Percentiles rank a stretch among this genome's conserved stretches.
phyloP scores from a whole-genome alignment of 53 echinoderm and acorn worm species.

The Luidia sarsii region DNA sequence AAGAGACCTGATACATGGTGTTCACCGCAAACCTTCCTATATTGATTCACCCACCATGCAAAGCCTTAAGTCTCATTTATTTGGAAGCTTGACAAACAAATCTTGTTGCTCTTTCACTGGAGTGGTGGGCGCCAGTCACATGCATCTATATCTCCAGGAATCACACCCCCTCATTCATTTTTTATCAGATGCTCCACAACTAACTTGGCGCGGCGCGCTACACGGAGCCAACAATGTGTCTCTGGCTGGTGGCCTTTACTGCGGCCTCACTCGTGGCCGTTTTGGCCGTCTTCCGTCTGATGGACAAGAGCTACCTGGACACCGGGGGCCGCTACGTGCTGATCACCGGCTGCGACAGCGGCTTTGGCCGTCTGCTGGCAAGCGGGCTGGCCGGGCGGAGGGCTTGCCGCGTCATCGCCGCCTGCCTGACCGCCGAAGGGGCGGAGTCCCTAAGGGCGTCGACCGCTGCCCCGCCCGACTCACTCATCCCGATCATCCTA shows the following conservation, averaged over 20 bases:
- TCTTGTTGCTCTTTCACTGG: too few species aligned
- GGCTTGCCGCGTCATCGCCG: conserved; percentile 61
- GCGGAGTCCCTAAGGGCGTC: conserved; percentile 3
- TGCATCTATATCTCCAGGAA: too few species aligned
- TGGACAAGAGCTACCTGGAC: conserved; percentile 36
- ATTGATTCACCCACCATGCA: too few species aligned
- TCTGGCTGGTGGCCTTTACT: not conserved
- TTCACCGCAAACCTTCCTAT: too few species aligned
- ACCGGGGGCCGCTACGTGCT: conserved; percentile 39
- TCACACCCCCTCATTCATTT: too few species aligned
- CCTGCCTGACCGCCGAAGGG: conserved; percentile 46
- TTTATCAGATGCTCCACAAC: too few species aligned
- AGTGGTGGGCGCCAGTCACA: too few species aligned
- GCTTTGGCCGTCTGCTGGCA: conserved; percentile 60
- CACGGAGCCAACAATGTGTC: conserved; percentile 4
- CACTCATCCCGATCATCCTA: conserved; percentile 31
- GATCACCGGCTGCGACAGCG: conserved; percentile 63
- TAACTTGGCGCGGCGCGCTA: too few species aligned
- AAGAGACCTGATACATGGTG: too few species aligned
- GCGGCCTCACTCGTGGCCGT: not conserved
- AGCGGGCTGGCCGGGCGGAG: conserved; percentile 24
- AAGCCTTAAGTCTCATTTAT: too few species aligned
- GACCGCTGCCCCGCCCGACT: conserved; percentile 20
- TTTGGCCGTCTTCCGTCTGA: not conserved
- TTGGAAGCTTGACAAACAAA: too few species aligned